Percentiles rank a stretch among this genome's conserved stretches.
Evolutionary conservation across 1,140 invertebrate species (phyloP).

Genomic region (Pristionchus pacificus): DNA sequence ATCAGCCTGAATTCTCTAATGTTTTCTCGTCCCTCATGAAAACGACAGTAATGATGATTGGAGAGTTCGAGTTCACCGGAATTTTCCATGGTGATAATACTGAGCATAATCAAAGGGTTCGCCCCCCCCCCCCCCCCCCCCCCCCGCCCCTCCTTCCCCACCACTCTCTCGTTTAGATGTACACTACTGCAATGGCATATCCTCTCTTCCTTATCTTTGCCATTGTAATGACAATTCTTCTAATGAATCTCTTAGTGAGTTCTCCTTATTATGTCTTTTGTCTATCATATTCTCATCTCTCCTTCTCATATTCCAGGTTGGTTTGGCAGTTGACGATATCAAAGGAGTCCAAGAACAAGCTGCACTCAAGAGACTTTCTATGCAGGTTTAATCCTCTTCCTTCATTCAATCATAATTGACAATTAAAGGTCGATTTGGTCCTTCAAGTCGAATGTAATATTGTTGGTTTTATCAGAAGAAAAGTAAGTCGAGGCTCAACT

Average conservation of each 20-base stretch:
- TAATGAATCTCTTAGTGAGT: conserved; percentile 61
- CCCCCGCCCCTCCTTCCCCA: not conserved
- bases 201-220: conserved; percentile 59
- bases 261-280: too few species aligned
- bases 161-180: too few species aligned
- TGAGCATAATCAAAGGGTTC: not conserved
- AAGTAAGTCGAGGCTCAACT: not conserved
- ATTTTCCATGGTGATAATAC: conserved; percentile 48
- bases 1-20: conserved; percentile 48
- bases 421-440: conserved; percentile 22
- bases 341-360: conserved; percentile 62
- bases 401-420: not conserved
- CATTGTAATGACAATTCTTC: conserved; percentile 60
- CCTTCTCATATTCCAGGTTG: conserved; percentile 45
- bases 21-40: conserved; percentile 55
- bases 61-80: conserved; percentile 60
- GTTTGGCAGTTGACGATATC: conserved; percentile 62
- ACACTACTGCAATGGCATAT: conserved; percentile 50
- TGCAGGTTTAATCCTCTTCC: conserved; percentile 59
- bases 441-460: conserved; percentile 27
- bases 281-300: not conserved
- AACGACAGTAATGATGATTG: conserved; percentile 62
- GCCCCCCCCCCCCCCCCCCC: not conserved
- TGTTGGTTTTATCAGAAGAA: conserved; percentile 4
- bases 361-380: conserved; percentile 62